Evolutionary conservation across 2,888 invertebrate genomes (phyloP).

Genomic region (Xestia c-nigrum): DNA sequence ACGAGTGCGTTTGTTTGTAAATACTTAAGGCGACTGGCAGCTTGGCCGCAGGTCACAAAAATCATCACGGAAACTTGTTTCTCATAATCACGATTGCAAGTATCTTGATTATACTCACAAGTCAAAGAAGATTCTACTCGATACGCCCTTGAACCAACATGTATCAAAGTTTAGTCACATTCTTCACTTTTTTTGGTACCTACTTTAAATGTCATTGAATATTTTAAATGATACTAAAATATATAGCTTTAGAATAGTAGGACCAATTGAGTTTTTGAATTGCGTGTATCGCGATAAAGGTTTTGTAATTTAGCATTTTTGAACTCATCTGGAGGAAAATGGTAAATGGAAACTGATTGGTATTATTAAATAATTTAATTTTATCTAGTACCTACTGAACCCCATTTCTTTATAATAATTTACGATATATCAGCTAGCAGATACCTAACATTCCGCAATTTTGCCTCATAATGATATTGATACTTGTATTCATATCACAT

Average conservation of each 20-base stretch:
- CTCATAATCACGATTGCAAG: conserved; percentile 35
- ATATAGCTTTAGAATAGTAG: background rate
- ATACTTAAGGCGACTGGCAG: conserved; percentile 56
- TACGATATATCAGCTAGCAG: background rate
- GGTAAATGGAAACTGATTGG: background rate
- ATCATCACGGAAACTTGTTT: conserved; percentile 65
- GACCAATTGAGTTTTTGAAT: background rate
- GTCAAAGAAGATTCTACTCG: conserved; percentile 12
- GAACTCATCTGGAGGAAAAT: too few relatives aligned
- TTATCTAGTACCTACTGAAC: too few relatives aligned
- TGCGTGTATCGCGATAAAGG: background rate
- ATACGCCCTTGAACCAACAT: conserved; percentile 44
- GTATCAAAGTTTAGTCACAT: conserved; percentile 25
- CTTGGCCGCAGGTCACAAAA: conserved; percentile 38
- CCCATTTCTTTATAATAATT: background rate
- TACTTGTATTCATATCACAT: too few relatives aligned
- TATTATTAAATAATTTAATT: background rate
- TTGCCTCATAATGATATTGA: too few relatives aligned
- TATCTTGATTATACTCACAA: conserved; percentile 32
- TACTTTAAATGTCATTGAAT: conserved; percentile 2
- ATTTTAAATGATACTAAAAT: background rate
- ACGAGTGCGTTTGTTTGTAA: conserved; percentile 63
- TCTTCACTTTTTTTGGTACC: background rate
- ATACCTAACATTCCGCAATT: background rate
- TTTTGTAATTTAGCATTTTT: background rate